A percentile compares a stretch with the other conserved stretches of the same genome.
Evolutionary conservation across 2,113 vertebrate species (phyloP).

Genomic region (Saccopteryx bilineata): DNA sequence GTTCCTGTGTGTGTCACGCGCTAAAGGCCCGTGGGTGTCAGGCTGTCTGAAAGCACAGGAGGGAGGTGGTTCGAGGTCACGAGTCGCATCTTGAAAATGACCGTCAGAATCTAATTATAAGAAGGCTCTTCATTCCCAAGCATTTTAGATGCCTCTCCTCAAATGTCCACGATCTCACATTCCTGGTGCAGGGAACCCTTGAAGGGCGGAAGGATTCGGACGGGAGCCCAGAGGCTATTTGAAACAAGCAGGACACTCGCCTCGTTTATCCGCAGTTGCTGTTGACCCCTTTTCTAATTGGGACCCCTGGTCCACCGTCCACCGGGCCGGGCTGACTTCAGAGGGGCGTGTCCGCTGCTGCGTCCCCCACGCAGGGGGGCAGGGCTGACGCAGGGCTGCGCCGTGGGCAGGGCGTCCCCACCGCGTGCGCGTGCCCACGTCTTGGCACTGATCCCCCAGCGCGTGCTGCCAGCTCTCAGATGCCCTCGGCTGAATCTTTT

Average conservation of each 20-base stretch:
- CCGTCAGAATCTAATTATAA: neutral
- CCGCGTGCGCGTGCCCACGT: neutral
- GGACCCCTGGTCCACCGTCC: neutral
- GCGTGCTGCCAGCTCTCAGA: neutral
- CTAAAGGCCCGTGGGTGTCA: neutral
- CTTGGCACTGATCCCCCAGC: neutral
- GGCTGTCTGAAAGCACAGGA: neutral
- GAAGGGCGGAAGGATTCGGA: neutral
- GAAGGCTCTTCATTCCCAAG: neutral
- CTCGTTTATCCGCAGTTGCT: neutral
- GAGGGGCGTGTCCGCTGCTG: neutral
- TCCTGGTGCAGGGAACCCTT: neutral
- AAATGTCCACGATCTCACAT: fast-evolving
- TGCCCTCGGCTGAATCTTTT: neutral
- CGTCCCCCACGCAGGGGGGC: neutral
- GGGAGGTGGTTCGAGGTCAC: fast-evolving
- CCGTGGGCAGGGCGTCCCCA: neutral
- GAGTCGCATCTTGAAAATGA: neutral
- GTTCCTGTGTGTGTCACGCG: neutral
- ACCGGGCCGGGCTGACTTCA: neutral
- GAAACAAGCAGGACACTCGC: neutral
- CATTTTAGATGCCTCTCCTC: neutral
- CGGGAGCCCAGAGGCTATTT: neutral
- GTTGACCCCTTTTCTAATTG: too few relatives aligned
- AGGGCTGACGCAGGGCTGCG: neutral